Evolutionary conservation across 2,113 vertebrate genomes (phyloP).

Genomic region (Ariopsis seemanni): DNA sequence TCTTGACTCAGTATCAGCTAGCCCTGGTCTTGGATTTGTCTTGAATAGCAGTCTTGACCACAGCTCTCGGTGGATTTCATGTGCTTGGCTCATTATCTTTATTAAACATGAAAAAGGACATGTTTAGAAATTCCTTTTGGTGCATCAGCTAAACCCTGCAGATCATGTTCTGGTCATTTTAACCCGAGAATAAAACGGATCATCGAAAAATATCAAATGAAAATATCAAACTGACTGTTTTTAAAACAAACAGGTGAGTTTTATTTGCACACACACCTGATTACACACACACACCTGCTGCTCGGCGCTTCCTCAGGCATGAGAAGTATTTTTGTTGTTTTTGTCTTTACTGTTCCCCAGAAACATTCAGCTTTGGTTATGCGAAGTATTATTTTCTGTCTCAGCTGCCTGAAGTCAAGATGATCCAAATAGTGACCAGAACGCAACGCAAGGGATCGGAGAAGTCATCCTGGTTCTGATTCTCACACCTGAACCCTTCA

Average conservation of each 20-base stretch:
- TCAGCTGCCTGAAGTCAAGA: neutral
- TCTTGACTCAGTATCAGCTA: neutral
- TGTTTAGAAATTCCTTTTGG: neutral
- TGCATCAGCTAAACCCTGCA: neutral
- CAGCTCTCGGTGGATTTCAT: neutral
- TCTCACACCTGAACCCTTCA: neutral
- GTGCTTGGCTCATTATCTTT: neutral
- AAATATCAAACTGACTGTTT: neutral
- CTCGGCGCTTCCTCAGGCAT: neutral
- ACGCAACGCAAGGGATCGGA: neutral
- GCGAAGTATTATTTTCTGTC: neutral
- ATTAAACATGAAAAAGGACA: neutral
- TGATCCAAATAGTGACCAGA: neutral
- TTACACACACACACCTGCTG: neutral
- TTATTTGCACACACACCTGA: neutral
- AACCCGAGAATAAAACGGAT: neutral
- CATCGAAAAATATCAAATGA: neutral
- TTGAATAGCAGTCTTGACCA: neutral
- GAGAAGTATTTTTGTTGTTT: neutral
- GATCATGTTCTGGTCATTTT: neutral
- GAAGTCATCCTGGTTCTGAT: neutral
- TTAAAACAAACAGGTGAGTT: neutral
- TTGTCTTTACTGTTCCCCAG: neutral
- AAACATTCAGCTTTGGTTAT: neutral
- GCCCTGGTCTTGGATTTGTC: neutral